Conservation (phyloP, 2,113 vertebrate species). For the Tenebrosternarchus preto region DNA sequence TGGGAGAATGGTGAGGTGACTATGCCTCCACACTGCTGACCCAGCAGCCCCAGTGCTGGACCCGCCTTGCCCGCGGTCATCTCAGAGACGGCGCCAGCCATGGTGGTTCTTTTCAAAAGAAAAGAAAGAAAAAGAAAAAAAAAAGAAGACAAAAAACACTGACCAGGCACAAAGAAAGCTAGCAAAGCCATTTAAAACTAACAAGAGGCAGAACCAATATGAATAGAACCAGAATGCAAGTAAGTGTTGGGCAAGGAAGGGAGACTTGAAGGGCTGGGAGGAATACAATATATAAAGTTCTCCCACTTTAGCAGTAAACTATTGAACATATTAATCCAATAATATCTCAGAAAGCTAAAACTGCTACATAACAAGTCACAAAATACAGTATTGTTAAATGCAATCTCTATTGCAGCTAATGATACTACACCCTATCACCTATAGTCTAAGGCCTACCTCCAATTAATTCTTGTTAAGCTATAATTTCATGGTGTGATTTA, state of each 20-base stretch:
- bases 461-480: slow-evolving; percentile 50
- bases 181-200: slow-evolving; percentile 77
- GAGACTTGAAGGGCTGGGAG: slow-evolving; percentile 46
- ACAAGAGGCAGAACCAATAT: slow-evolving; percentile 62
- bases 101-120: slow-evolving; percentile 37
- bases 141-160: slow-evolving; percentile 41
- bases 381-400: slow-evolving; percentile 73
- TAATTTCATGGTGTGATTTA: slow-evolving; percentile 60
- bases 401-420: slow-evolving; percentile 72
- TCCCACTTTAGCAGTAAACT: slow-evolving; percentile 67
- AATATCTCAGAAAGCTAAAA: slow-evolving; percentile 70
- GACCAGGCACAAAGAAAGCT: slow-evolving; percentile 66
- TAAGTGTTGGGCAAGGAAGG: slow-evolving; percentile 70
- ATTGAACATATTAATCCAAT: slow-evolving; percentile 63
- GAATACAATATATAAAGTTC: slow-evolving; percentile 73
- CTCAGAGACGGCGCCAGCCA: slow-evolving; percentile 53
- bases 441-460: slow-evolving; percentile 47
- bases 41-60: slow-evolving; percentile 61
- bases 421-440: slow-evolving; percentile 63
- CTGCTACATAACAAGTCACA: slow-evolving; percentile 79
- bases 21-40: slow-evolving; percentile 65
- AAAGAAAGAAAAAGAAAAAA: slow-evolving; percentile 6
- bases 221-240: slow-evolving; percentile 67
- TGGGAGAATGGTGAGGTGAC: slow-evolving; percentile 5
- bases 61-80: slow-evolving; percentile 65